These are phyloP conservation scores for Caenorhabditis sp. DNA, from an alignment of 2,888 invertebrate genomes.

Conservation along the genomic window DNA sequence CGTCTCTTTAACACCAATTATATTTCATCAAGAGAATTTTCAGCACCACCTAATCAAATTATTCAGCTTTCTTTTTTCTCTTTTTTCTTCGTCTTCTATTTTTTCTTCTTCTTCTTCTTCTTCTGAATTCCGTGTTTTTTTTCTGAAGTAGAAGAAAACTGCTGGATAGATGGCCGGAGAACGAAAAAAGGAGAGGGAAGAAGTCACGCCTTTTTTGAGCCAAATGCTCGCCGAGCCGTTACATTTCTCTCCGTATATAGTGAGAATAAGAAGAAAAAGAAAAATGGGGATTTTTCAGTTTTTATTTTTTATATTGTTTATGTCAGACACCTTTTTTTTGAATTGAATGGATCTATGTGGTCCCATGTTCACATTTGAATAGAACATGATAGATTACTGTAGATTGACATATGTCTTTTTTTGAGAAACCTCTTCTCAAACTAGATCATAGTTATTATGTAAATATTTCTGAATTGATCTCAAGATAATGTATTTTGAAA, in stretches of 20 bases:
- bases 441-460: no score
- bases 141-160: conserved; percentile 1
- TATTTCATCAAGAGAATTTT: neutral
- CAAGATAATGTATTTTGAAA: no score
- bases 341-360: no score
- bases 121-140: conserved; percentile 8
- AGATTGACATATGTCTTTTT: no score
- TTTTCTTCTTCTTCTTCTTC: conserved; percentile 9
- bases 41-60: conserved; percentile 35
- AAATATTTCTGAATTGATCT: no score
- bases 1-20: conserved; percentile 8
- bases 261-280: neutral
- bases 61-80: conserved; percentile 21
- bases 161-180: no score
- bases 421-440: no score
- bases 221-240: conserved; percentile 5
- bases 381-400: no score
- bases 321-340: neutral
- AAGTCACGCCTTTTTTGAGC: neutral
- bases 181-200: no score
- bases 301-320: neutral
- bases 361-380: no score
- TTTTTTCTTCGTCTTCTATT: conserved; percentile 17
- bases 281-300: neutral
- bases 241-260: conserved; percentile 1